phyloP scores from a whole-genome alignment of 2,113 vertebrate genomes.

The Galemys pyrenaicus region DNA sequence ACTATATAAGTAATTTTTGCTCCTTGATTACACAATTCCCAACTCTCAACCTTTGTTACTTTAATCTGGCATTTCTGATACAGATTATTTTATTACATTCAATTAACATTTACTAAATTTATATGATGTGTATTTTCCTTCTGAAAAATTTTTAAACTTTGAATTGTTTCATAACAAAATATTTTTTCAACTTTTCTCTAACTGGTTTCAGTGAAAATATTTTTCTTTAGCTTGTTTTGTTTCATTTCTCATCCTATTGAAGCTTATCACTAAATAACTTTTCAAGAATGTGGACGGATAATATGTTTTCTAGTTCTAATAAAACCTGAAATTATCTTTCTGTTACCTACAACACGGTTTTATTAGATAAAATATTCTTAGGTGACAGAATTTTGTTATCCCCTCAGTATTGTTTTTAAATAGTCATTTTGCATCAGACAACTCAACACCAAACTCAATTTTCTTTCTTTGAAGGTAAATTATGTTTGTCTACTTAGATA shows the following conservation, averaged over 20 bases:
- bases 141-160: background rate
- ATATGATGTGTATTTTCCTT: background rate
- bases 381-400: background rate
- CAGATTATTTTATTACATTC: background rate
- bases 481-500: background rate
- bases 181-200: background rate
- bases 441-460: background rate
- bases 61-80: background rate
- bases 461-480: slow-evolving; percentile 39
- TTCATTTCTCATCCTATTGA: slow-evolving; percentile 1
- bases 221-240: background rate
- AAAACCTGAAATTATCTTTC: slow-evolving; percentile 26
- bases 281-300: background rate
- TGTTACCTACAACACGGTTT: background rate
- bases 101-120: background rate
- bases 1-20: background rate
- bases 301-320: background rate
- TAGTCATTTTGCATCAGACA: background rate
- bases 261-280: background rate
- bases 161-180: background rate
- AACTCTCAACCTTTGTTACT: background rate
- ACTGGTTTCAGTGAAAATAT: background rate
- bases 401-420: background rate
- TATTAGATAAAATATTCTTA: background rate
- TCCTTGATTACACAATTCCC: background rate